Percentiles rank a stretch among this genome's conserved stretches.
phyloP scores from a whole-genome alignment of 2,888 invertebrate genomes.

The Antheraea yamamai region DNA sequence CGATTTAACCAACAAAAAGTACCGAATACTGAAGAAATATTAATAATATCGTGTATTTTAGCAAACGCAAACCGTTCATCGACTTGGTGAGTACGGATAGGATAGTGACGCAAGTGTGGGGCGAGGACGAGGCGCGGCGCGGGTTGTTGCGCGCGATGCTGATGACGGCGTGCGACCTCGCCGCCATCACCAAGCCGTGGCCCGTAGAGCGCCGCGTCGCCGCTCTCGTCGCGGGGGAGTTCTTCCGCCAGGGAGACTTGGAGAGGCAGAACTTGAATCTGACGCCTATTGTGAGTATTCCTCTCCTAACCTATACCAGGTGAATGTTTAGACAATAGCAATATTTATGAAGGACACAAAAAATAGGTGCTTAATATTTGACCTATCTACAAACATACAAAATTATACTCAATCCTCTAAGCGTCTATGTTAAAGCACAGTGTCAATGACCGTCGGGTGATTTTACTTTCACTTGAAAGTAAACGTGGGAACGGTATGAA shows the following conservation, averaged over 20 bases:
- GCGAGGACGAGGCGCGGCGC: slow-evolving; percentile 89
- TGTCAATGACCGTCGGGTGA: no score
- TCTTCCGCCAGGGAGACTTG: slow-evolving; percentile 96
- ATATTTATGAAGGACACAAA: no score
- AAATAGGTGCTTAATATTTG: no score
- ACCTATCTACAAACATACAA: no score
- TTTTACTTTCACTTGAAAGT: no score
- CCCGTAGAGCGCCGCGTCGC: slow-evolving; percentile 95
- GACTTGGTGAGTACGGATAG: slow-evolving; percentile 82
- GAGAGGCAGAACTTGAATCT: slow-evolving; percentile 94
- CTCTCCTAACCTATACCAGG: no score
- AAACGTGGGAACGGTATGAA: no score
- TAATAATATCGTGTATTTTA: slow-evolving; percentile 58
- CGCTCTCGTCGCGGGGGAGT: slow-evolving; percentile 94
- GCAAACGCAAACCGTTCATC: slow-evolving; percentile 94
- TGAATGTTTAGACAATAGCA: no score
- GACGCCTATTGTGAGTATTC: slow-evolving; percentile 90
- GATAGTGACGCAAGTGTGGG: slow-evolving; percentile 75
- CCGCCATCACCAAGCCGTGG: slow-evolving; percentile 97
- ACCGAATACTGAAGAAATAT: no score
- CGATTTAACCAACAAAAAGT: no score
- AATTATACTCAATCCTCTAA: no score
- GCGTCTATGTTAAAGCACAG: no score
- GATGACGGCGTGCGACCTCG: slow-evolving; percentile 97
- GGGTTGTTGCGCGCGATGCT: slow-evolving; percentile 94